Evolutionary conservation across 2,888 invertebrate species (phyloP), one percentile per base, ranked within the genome.

Genomic region (Cerastoderma edule): DNA sequence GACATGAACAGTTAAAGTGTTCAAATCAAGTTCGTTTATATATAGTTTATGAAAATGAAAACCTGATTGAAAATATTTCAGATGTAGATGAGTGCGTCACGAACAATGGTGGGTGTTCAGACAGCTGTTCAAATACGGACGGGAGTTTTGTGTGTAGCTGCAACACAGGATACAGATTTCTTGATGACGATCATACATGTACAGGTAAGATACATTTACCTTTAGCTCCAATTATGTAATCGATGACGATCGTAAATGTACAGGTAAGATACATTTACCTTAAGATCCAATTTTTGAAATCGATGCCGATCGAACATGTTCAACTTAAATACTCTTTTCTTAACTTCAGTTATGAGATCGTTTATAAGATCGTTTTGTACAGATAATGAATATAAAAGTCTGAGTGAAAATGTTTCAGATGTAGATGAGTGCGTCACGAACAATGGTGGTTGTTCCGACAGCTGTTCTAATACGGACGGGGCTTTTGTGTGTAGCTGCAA

Each of bases 141-240:
- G 74, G 74, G 10, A 30, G 44, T 22, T 74, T 57, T 44, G 22
- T 22, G 1, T 74, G 69, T 54, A 46, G 33, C 6, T 74, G 74
- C 65, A 28, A 60, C 4, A n/a, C 22, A 19, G 72, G 72, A 16
- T 72, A 50, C n/a, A 33, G 8, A 27, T 35, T 67, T 16, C 27
- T 28, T 13, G 32, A 50, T 19, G 53, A 72, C 10, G 16, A 8
- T 16, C 16, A 8, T 39, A 13, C 16, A 13, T 13, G 8, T 39
- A 16, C 39, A 39, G 10, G 8, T 39, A 16, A 39, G 16, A 16
- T 16, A 8, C 8, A 39, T 39, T 39, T 13, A 39, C 8, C 39
- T 39, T 13, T 13, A 39, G 8, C 39, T 16, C 8, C 10, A 39
- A 13, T 39, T 13, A 39, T 39, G 16, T 39, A 39, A 8, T 13